Evolutionary conservation across 1,140 invertebrate genomes (phyloP).

Genomic region (Drosophila burlai): DNA sequence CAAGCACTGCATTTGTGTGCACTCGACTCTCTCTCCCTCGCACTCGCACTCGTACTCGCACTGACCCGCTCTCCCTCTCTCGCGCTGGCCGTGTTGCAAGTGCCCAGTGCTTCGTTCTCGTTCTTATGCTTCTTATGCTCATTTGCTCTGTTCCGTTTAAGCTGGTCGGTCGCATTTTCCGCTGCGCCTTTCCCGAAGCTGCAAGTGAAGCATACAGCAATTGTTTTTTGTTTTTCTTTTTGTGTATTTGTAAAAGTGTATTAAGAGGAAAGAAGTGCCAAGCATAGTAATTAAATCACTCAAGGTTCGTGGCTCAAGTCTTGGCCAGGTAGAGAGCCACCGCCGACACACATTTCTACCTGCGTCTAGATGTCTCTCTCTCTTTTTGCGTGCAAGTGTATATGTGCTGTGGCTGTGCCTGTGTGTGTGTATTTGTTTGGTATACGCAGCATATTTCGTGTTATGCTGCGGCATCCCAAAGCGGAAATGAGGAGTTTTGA

Average conservation of each 20-base stretch:
- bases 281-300: conserved; percentile 39
- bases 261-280: conserved; percentile 19
- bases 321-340: conserved; percentile 38
- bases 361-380: conserved; percentile 12
- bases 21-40: conserved; percentile 35
- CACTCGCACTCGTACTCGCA: background rate
- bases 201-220: conserved; percentile 15
- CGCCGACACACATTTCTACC: conserved; percentile 34
- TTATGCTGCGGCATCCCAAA: conserved; percentile 33
- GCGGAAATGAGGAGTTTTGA: conserved; percentile 32
- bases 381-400: conserved; percentile 18
- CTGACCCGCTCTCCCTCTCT: conserved; percentile 23
- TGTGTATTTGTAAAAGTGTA: conserved; percentile 21
- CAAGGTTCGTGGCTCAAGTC: conserved; percentile 40
- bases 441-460: conserved; percentile 40
- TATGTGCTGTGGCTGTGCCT: conserved; percentile 1
- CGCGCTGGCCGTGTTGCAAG: conserved; percentile 28
- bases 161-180: conserved; percentile 37
- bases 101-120: conserved; percentile 24
- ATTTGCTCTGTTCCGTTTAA: conserved; percentile 25
- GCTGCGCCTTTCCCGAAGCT: conserved; percentile 23
- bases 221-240: conserved; percentile 13
- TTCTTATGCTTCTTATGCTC: conserved; percentile 11
- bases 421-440: conserved; percentile 19
- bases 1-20: conserved; percentile 45